These are phyloP conservation scores for Delphinus delphis DNA, from an alignment of 2,113 vertebrate genomes.

Conservation along the genomic window DNA sequence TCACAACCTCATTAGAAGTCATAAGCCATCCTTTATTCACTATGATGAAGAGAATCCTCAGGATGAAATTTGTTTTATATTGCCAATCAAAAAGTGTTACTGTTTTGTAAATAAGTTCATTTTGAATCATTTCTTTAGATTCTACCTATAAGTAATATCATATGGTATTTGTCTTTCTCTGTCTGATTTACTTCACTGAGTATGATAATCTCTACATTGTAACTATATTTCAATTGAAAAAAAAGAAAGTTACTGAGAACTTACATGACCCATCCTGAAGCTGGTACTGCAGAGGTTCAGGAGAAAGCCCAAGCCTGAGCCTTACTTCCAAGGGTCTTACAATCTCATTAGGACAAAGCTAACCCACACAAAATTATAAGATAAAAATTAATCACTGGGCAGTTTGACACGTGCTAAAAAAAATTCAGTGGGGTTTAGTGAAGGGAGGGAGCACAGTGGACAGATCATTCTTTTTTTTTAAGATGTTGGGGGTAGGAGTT, in stretches of 20 bases:
- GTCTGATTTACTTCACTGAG: not conserved
- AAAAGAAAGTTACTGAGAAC: not conserved
- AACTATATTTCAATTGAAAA: not conserved
- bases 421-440: not conserved
- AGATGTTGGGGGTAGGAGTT: too few relatives aligned
- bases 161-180: not conserved
- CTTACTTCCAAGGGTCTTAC: not conserved
- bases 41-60: not conserved
- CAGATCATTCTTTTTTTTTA: not conserved
- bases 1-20: not conserved
- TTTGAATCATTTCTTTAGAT: not conserved
- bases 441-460: not conserved
- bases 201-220: not conserved
- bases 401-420: not conserved
- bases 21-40: not conserved
- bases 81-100: not conserved
- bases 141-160: not conserved
- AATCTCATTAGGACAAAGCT: not conserved
- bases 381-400: not conserved
- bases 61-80: not conserved
- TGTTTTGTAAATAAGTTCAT: not conserved
- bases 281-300: not conserved
- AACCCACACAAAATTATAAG: not conserved
- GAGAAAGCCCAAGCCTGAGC: not conserved
- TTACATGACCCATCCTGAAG: fast-evolving